Percentiles rank a stretch among this genome's conserved stretches.
Conservation (phyloP, 2,797 vertebrate species). For the Mormyrops attenuatus region DNA sequence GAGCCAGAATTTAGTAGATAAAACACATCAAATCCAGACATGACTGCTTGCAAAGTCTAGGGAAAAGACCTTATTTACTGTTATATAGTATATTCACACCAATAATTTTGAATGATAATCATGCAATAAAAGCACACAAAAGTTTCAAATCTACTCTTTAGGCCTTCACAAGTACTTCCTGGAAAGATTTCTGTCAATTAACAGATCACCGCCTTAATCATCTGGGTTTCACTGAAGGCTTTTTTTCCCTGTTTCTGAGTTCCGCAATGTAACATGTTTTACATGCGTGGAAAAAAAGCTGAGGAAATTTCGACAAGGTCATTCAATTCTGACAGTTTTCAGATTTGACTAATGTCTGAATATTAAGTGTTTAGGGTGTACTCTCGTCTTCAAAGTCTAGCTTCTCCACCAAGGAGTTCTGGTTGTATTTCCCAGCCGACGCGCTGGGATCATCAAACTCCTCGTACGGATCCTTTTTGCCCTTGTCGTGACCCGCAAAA, state of each 20-base stretch:
- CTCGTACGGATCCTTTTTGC: conserved; percentile 72
- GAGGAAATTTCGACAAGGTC: background rate
- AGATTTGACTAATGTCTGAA: background rate
- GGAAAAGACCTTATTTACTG: background rate
- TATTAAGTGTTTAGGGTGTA: conserved; percentile 60
- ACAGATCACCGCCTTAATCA: background rate
- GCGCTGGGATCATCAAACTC: conserved; percentile 63
- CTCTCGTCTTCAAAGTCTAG: conserved; percentile 83
- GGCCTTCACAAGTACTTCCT: background rate
- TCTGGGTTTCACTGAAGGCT: background rate
- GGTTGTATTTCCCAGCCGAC: conserved; percentile 61
- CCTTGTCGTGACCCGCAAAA: conserved; percentile 63
- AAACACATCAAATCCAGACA: background rate
- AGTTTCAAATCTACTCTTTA: background rate
- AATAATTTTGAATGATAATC: background rate
- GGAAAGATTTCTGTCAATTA: background rate
- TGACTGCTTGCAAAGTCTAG: background rate
- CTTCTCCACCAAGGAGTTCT: conserved; percentile 56
- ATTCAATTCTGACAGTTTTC: background rate
- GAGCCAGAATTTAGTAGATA: background rate
- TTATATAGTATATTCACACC: background rate
- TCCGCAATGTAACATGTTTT: background rate
- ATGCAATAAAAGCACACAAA: background rate
- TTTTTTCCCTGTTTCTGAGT: background rate
- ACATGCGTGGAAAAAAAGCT: background rate